Evolutionary conservation across 2,888 invertebrate species (phyloP).

Genomic region (Lasioglossum lativentre): DNA sequence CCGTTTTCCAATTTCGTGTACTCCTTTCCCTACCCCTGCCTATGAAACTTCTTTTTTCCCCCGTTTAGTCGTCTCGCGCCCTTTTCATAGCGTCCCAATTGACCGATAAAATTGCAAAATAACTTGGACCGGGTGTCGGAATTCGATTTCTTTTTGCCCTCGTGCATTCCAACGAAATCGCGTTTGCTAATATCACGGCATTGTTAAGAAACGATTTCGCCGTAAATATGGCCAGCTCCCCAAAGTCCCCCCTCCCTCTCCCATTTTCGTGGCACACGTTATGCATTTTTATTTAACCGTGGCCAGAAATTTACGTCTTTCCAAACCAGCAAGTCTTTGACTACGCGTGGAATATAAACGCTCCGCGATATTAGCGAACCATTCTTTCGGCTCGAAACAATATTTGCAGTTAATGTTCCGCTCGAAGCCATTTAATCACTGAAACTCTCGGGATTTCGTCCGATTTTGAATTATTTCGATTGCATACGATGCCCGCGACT

Average conservation of each 20-base stretch:
- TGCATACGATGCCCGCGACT: background rate
- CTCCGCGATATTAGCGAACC: background rate
- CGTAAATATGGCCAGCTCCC: background rate
- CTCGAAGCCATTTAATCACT: background rate
- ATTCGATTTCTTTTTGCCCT: constrained; percentile 17
- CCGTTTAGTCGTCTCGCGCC: constrained; percentile 44
- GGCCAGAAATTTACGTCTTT: background rate
- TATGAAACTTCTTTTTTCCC: constrained; percentile 1
- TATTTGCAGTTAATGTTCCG: background rate
- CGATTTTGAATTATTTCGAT: background rate
- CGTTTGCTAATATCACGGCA: constrained; percentile 22
- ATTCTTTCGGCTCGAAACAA: background rate
- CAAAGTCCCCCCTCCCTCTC: background rate
- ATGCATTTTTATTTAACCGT: background rate
- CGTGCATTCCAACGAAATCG: background rate
- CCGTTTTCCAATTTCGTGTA: constrained; percentile 61
- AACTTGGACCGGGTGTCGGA: constrained; percentile 48
- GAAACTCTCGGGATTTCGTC: background rate
- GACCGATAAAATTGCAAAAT: constrained; percentile 70
- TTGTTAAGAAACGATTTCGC: background rate
- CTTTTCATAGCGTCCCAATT: constrained; percentile 64
- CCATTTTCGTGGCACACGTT: background rate
- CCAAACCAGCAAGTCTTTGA: background rate
- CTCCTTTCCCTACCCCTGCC: constrained; percentile 10
- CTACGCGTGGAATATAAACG: background rate